Evolutionary conservation across 2,797 vertebrate species (phyloP).

Genomic region (Thaleichthys pacificus): DNA sequence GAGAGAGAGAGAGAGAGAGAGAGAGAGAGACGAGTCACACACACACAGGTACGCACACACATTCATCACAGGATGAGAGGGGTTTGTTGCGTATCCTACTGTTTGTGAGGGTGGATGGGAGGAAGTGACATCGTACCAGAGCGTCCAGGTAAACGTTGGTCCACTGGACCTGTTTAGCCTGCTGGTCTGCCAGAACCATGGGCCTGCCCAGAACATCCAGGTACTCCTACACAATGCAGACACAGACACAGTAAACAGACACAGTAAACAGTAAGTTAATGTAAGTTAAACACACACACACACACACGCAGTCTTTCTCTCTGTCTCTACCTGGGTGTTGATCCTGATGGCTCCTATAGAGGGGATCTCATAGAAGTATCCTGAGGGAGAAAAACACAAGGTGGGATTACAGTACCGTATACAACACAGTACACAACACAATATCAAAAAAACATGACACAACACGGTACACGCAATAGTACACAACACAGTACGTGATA

Average conservation of each 20-base stretch:
- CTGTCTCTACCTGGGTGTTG: constrained; percentile 89
- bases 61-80: background rate
- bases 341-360: constrained; percentile 98
- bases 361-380: constrained; percentile 98
- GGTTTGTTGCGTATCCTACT: background rate
- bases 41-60: background rate
- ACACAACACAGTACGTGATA: no score
- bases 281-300: background rate
- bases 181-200: constrained; percentile 94
- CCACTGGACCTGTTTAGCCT: constrained; percentile 97
- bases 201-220: constrained; percentile 96
- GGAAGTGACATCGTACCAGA: constrained; percentile 77
- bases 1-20: background rate
- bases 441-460: background rate
- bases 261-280: background rate
- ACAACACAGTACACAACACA: background rate
- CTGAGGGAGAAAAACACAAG: constrained; percentile 68
- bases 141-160: constrained; percentile 99
- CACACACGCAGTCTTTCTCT: background rate
- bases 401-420: no score
- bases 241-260: background rate
- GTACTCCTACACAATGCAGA: constrained; percentile 82
- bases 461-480: background rate
- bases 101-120: background rate
- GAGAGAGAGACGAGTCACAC: background rate